Percentiles rank a stretch among this genome's conserved stretches.
Conservation (phyloP, 35 echinoderm and acorn worm species). For the Lytechinus pictus region DNA sequence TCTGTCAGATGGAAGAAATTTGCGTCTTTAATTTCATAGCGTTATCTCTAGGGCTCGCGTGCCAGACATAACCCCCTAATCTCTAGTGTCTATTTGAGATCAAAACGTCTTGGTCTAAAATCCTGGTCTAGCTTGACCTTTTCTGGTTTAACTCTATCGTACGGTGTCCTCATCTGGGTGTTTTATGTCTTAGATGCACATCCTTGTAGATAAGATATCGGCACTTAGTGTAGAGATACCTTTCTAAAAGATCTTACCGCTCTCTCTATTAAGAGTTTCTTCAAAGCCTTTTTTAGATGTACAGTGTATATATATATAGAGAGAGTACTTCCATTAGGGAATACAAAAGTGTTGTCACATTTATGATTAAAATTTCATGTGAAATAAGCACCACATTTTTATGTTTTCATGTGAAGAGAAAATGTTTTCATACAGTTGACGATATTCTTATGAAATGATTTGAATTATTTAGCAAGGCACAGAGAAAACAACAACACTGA, state of each 20-base stretch:
- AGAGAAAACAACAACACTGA: too few species aligned
- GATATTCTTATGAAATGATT: too few species aligned
- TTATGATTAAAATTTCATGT: too few species aligned
- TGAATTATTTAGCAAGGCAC: too few species aligned
- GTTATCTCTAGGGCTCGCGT: background rate
- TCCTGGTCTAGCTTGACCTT: background rate
- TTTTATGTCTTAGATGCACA: background rate
- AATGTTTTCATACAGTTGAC: too few species aligned
- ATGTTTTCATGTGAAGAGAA: too few species aligned
- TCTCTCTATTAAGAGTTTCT: background rate
- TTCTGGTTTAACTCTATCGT: background rate
- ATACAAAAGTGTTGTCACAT: too few species aligned
- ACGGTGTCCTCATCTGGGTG: background rate
- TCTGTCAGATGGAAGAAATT: background rate
- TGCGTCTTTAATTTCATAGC: background rate
- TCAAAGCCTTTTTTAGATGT: background rate
- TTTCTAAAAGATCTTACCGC: background rate
- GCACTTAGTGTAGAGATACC: background rate
- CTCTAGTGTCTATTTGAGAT: constrained; percentile 10
- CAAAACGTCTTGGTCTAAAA: background rate
- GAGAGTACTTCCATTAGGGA: too few species aligned
- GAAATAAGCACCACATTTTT: too few species aligned
- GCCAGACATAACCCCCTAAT: background rate
- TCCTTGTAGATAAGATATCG: background rate
- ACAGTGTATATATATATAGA: too few species aligned